Evolutionary conservation across 2,113 vertebrate species (phyloP).

Genomic region (Solenodon paradoxus): DNA sequence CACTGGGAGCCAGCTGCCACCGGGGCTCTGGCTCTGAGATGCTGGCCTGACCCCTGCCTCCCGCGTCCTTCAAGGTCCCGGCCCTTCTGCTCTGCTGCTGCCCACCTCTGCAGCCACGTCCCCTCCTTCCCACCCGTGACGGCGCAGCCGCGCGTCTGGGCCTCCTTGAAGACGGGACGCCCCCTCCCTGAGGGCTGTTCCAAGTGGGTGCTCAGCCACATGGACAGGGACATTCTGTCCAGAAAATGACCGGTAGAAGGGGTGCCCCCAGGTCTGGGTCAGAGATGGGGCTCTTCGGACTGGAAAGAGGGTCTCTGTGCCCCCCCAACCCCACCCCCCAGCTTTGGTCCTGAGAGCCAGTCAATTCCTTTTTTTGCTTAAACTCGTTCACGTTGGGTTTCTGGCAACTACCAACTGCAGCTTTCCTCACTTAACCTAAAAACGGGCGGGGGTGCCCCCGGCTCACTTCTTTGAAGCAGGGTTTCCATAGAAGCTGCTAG

Average conservation of each 20-base stretch:
- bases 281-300: not conserved
- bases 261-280: not conserved
- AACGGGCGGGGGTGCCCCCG: rapidly evolving
- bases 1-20: not conserved
- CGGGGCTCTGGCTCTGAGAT: rapidly evolving
- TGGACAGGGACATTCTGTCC: too few species aligned
- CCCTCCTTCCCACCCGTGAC: too few species aligned
- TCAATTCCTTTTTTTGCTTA: not conserved
- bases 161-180: too few species aligned
- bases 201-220: too few species aligned
- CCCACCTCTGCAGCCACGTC: too few species aligned
- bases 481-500: not conserved
- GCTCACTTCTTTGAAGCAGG: not conserved
- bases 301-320: too few species aligned
- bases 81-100: not conserved
- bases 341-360: not conserved
- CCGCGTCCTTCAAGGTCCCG: too few species aligned
- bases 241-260: too few species aligned
- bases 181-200: not conserved
- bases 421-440: not conserved
- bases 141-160: too few species aligned
- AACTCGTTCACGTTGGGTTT: not conserved
- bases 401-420: not conserved
- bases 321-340: too few species aligned
- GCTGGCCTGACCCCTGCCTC: too few species aligned